Conservation (phyloP, 2,113 vertebrate genomes). For the Melierax canorus region DNA sequence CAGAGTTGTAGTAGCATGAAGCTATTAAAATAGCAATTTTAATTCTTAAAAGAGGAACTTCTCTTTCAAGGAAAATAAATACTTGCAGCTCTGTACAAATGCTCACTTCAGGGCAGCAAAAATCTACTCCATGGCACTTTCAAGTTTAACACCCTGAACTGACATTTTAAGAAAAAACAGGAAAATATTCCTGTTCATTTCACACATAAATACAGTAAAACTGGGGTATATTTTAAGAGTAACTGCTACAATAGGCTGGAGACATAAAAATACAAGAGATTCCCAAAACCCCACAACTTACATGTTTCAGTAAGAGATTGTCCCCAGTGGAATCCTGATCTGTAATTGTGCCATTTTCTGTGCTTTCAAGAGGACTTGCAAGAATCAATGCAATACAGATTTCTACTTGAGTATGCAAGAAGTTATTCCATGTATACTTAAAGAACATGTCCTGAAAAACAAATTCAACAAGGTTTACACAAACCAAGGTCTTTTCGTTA, state of each 20-base stretch:
- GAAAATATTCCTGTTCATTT: neutral
- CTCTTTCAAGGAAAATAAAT: neutral
- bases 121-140: neutral
- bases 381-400: slow-evolving; percentile 96
- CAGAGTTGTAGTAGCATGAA: neutral
- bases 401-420: slow-evolving; percentile 97
- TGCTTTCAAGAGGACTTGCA: slow-evolving; percentile 87
- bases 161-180: neutral
- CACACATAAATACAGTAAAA: neutral
- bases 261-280: neutral
- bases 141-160: neutral
- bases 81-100: neutral
- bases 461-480: neutral
- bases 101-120: neutral
- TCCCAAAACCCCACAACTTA: slow-evolving; percentile 61
- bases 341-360: slow-evolving; percentile 78
- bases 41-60: neutral
- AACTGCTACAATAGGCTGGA: neutral
- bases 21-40: neutral
- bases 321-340: slow-evolving; percentile 78
- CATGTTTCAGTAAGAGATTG: slow-evolving; percentile 91
- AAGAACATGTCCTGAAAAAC: slow-evolving; percentile 95
- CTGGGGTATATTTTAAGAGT: neutral
- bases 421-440: slow-evolving; percentile 99
- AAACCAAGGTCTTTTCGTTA: neutral